These are phyloP conservation scores for Vandiemenella viatica DNA, from an alignment of 2,888 invertebrate genomes.

Conservation along the genomic window DNA sequence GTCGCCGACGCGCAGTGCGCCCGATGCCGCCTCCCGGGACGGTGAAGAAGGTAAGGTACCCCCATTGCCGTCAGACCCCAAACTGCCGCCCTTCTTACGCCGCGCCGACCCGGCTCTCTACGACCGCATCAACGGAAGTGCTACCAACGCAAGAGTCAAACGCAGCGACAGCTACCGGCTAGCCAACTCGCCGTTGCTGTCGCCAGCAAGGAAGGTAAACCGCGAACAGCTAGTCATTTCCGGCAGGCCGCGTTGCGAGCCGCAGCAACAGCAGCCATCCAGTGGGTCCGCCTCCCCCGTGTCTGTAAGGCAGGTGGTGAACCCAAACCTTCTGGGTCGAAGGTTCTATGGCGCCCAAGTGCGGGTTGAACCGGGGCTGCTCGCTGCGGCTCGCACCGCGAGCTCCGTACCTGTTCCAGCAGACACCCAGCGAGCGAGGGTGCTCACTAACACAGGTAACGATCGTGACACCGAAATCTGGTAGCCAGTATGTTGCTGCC, in stretches of 20 bases:
- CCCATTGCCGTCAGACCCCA: slow-evolving; percentile 13
- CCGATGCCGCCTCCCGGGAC: slow-evolving; percentile 4
- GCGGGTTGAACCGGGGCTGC: slow-evolving; percentile 20
- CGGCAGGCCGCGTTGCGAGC: background rate
- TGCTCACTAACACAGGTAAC: slow-evolving; percentile 46
- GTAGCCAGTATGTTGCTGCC: too few species aligned
- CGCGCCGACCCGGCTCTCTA: slow-evolving; percentile 12
- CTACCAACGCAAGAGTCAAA: slow-evolving; percentile 38
- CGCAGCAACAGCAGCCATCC: background rate
- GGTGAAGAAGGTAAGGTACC: slow-evolving; percentile 50
- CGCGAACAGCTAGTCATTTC: background rate
- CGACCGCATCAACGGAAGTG: slow-evolving; percentile 11
- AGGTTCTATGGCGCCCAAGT: slow-evolving; percentile 29
- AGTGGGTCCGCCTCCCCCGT: background rate
- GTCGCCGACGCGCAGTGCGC: slow-evolving; percentile 7
- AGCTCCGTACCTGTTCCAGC: background rate
- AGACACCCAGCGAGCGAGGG: slow-evolving; percentile 41
- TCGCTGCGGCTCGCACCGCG: slow-evolving; percentile 39
- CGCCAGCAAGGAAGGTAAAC: slow-evolving; percentile 20
- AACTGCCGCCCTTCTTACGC: slow-evolving; percentile 12
- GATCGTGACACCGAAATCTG: slow-evolving; percentile 69
- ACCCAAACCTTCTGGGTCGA: slow-evolving; percentile 24
- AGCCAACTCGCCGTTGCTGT: slow-evolving; percentile 53
- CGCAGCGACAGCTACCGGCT: slow-evolving; percentile 73
- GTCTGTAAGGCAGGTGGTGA: slow-evolving; percentile 16